Evolutionary conservation across 53 echinoderm and acorn worm species (phyloP).

Genomic region (Glandiceps talaboti): DNA sequence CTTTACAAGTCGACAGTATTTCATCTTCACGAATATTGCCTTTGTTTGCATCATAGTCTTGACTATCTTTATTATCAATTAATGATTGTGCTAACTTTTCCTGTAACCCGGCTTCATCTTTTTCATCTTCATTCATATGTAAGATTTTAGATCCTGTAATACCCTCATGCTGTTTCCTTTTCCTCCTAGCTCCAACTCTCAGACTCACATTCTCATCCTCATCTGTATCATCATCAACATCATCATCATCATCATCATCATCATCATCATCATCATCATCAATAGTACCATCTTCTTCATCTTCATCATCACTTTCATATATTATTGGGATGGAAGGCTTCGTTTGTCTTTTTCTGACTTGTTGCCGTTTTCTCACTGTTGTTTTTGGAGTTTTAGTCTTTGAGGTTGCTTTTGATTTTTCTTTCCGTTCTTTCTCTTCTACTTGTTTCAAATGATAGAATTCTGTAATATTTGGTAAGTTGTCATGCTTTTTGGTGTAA

Average conservation of each 20-base stretch:
- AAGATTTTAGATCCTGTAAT: too few relatives aligned
- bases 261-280: neutral
- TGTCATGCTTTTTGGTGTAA: slow-evolving; percentile 37
- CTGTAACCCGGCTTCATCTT: too few relatives aligned
- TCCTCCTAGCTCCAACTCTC: neutral
- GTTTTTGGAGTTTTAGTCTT: neutral
- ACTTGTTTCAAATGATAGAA: neutral
- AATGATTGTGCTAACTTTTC: too few relatives aligned
- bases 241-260: slow-evolving; percentile 4
- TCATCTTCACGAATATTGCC: too few relatives aligned
- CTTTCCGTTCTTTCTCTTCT: neutral
- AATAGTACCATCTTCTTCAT: neutral
- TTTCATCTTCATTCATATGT: too few relatives aligned
- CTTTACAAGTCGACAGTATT: too few relatives aligned
- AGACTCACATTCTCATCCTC: neutral
- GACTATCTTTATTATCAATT: too few relatives aligned
- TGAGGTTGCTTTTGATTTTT: slow-evolving; percentile 4
- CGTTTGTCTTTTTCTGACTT: neutral
- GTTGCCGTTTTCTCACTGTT: neutral
- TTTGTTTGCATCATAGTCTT: too few relatives aligned
- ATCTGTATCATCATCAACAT: neutral
- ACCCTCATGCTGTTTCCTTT: too few relatives aligned
- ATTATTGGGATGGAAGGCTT: neutral
- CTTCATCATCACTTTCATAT: neutral
- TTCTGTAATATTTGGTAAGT: slow-evolving; percentile 16